These are phyloP conservation scores for Sciaenops ocellatus DNA, from an alignment of 2,797 vertebrate species.

Conservation along the genomic window DNA sequence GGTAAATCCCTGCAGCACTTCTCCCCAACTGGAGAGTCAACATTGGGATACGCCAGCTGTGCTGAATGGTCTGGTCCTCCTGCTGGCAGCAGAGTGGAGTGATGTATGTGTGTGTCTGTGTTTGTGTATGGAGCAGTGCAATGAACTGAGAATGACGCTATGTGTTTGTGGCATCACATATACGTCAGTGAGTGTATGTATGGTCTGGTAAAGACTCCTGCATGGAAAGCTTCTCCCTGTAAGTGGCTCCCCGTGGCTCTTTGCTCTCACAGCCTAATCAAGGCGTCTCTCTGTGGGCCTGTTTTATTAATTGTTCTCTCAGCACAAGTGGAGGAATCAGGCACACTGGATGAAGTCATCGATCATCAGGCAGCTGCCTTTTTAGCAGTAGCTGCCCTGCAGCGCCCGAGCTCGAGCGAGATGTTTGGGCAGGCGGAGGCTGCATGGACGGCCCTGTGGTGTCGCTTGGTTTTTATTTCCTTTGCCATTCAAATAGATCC, in stretches of 20 bases:
- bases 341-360: conserved; percentile 86
- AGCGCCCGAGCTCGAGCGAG: conserved; percentile 48
- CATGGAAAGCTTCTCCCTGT: conserved; percentile 81
- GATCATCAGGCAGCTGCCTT: conserved; percentile 84
- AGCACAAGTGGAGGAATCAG: conserved; percentile 86
- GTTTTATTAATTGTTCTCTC: conserved; percentile 88
- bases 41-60: conserved; percentile 73
- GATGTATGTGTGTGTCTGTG: conserved; percentile 8
- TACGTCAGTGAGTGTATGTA: conserved; percentile 61
- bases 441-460: conserved; percentile 22
- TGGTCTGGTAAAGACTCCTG: conserved; percentile 77
- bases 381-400: conserved; percentile 82
- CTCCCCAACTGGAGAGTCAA: conserved; percentile 72
- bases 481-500: conserved; percentile 35
- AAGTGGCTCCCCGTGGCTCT: conserved; percentile 85
- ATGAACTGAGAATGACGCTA: conserved; percentile 54
- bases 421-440: conserved; percentile 39
- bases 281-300: conserved; percentile 84
- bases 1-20: conserved; percentile 74
- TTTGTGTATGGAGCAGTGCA: conserved; percentile 27
- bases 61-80: conserved; percentile 62
- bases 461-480: conserved; percentile 48
- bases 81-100: conserved; percentile 57
- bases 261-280: conserved; percentile 85
- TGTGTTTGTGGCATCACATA: conserved; percentile 62